phyloP scores from a whole-genome alignment of 1,140 invertebrate species.

The Oscheius sp. region DNA sequence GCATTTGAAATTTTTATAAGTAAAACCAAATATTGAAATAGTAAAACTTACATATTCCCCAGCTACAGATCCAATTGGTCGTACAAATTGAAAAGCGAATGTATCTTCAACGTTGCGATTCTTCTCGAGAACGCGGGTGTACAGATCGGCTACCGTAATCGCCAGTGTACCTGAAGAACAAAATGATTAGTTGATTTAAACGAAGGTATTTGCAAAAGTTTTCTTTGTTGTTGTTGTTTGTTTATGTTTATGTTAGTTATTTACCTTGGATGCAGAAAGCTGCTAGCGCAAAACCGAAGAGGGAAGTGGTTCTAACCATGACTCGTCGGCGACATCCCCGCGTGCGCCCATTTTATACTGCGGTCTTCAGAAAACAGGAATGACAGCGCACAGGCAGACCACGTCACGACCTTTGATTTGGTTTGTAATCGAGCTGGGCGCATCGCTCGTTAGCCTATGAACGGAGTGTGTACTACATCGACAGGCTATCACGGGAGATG shows the following conservation, averaged over 20 bases:
- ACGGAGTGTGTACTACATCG: neutral
- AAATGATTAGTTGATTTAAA: neutral
- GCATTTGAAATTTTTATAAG: neutral
- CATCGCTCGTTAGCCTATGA: neutral
- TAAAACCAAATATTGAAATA: neutral
- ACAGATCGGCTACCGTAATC: constrained; percentile 7
- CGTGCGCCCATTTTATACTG: neutral
- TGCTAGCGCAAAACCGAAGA: too few species aligned
- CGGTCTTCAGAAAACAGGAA: constrained; percentile 6
- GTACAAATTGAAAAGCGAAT: constrained; percentile 16
- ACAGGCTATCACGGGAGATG: neutral
- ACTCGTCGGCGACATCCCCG: neutral
- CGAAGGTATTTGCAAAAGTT: too few species aligned
- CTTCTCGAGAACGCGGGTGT: neutral
- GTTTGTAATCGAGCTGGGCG: neutral
- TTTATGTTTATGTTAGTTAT: too few species aligned
- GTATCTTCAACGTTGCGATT: constrained; percentile 9
- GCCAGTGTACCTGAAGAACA: neutral
- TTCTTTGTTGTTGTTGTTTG: too few species aligned
- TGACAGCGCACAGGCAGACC: neutral
- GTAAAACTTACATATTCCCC: constrained; percentile 12
- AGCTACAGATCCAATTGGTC: constrained; percentile 20
- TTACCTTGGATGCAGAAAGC: neutral
- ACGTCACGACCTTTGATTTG: constrained; percentile 13
- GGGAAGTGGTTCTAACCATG: neutral